These are phyloP conservation scores for Molossus molossus DNA, from an alignment of 2,797 vertebrate species.

Conservation along the genomic window DNA sequence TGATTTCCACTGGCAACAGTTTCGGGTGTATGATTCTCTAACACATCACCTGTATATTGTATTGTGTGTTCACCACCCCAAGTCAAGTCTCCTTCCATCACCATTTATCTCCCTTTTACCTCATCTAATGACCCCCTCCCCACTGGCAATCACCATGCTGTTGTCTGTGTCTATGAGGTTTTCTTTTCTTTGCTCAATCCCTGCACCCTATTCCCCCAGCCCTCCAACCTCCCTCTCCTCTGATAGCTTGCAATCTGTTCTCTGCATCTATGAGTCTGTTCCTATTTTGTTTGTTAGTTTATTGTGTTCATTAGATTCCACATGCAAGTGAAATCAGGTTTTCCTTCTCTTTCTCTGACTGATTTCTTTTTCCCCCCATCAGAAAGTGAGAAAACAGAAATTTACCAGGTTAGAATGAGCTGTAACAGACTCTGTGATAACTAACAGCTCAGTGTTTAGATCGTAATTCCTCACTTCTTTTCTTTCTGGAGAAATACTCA, in stretches of 20 bases:
- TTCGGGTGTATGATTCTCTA: not conserved
- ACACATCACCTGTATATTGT: no score
- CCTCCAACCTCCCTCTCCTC: not conserved
- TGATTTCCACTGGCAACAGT: not conserved
- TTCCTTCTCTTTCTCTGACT: not conserved
- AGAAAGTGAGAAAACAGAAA: slow-evolving; percentile 75
- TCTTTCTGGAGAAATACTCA: slow-evolving; percentile 20
- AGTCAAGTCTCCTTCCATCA: not conserved
- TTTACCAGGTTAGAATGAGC: slow-evolving; percentile 65
- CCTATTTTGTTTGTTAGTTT: not conserved
- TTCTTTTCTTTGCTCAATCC: not conserved
- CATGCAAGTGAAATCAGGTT: not conserved
- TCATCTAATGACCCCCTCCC: not conserved
- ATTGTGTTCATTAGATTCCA: not conserved
- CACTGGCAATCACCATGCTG: not conserved
- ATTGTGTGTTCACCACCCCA: not conserved
- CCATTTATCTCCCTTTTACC: not conserved
- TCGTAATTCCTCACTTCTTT: not conserved
- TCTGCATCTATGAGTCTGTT: not conserved
- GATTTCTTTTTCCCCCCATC: not conserved
- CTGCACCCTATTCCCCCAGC: not conserved
- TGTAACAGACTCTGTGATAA: slow-evolving; percentile 1
- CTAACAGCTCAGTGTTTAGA: slow-evolving; percentile 44
- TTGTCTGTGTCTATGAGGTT: not conserved
- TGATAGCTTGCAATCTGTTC: not conserved